Base-by-base conservation (phyloP, 2,888 invertebrate species). In the Temnothorax unifasciatus region DNA sequence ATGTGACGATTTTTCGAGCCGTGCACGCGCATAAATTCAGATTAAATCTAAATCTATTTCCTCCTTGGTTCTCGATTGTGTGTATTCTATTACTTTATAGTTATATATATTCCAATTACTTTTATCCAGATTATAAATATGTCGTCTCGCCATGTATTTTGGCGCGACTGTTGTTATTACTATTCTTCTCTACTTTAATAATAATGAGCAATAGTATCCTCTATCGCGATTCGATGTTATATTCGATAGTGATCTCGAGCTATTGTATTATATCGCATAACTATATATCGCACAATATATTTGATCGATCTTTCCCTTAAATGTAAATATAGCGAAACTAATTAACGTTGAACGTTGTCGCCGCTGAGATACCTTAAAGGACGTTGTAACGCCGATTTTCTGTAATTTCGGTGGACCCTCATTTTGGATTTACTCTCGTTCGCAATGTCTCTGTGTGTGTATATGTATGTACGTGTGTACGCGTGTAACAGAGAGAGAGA, bases 281-380 rank as follows among this genome's bases (percentile, higher is more conserved):
- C 64, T 21, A 21, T 82, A 69, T 79, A 79, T 64, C 29, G 68
- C 75, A 69, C 59, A 66, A 83, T 83, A 85, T 84, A 86, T 75
- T 74, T 88, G 76, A 86, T 83, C 76, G 74, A 86, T 83, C 74
- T 83, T 69, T 68, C 73, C 64, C 79, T 57, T 83, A 84, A 87
- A 63, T 87, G 87, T 90, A 87, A 85, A 88, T 87, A 88, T 77
- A 82, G 77, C 73, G 77, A 52, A 73, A 84, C 77, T 84, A 84
- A 77, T 47, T 69, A 41, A 83, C 57, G 66, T 71, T 74, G 74
- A 77, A 82, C 64, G 38, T 71, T 69, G 54, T 83, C 74, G 79
- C 85, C 83, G 66, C 85, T 85, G 83, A 85, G 85, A 83, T 85
- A 85, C 85, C 85, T 85, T 85, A 44, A 83, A 71, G 21, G n/a